A percentile compares a stretch with the other conserved stretches of the same genome.
Conservation (phyloP, 2,888 invertebrate genomes). For the Ernsta delagoae region DNA sequence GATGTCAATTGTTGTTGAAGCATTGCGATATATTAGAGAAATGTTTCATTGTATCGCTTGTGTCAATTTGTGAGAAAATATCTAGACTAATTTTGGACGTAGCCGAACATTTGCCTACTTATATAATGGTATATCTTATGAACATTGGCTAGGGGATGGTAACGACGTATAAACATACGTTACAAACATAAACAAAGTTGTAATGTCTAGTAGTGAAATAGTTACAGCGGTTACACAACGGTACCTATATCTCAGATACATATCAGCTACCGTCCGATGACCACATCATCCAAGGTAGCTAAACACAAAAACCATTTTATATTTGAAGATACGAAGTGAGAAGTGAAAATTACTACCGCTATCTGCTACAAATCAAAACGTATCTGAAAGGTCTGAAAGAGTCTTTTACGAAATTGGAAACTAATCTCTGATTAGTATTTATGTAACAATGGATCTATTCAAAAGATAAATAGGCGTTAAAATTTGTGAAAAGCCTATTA, state of each 20-base stretch:
- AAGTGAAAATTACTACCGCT: constrained; percentile 12
- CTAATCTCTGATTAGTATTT: constrained; percentile 17
- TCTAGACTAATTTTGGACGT: too few species aligned
- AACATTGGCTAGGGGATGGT: neutral
- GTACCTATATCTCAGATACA: constrained; percentile 39
- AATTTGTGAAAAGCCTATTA: constrained; percentile 25
- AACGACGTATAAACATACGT: too few species aligned
- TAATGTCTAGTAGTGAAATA: constrained; percentile 32
- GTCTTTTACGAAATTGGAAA: constrained; percentile 11
- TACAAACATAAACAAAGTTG: constrained; percentile 2
- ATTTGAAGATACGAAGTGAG: constrained; percentile 21
- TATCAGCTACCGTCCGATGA: constrained; percentile 50
- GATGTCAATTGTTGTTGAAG: constrained; percentile 32
- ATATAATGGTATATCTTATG: neutral
- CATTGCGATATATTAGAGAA: neutral
- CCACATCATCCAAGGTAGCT: constrained; percentile 52
- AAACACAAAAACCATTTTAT: constrained; percentile 39
- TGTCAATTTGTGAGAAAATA: too few species aligned
- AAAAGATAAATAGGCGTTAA: constrained; percentile 14
- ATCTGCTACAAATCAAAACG: constrained; percentile 15
- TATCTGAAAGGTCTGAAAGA: neutral
- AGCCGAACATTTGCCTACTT: too few species aligned
- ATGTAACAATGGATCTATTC: constrained; percentile 18
- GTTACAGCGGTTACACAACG: constrained; percentile 51
- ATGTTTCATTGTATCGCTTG: too few species aligned